Percentiles rank a stretch among this genome's conserved stretches.
Evolutionary conservation across 2,888 invertebrate genomes (phyloP).

Genomic region (Choristoneura rosaceana): DNA sequence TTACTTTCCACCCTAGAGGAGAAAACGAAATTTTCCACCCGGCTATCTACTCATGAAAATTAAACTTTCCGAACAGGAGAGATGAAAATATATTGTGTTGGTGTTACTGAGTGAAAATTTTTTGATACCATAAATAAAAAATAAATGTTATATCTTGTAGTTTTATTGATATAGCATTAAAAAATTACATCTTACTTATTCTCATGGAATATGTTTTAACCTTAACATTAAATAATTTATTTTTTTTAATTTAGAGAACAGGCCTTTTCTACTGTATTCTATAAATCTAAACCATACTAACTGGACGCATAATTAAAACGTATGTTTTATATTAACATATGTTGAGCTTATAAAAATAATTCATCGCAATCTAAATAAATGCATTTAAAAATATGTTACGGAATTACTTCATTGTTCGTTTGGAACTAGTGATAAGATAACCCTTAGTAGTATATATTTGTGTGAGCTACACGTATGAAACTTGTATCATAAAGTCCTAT

Average conservation of each 20-base stretch:
- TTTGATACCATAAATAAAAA: slow-evolving; percentile 46
- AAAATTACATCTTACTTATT: slow-evolving; percentile 70
- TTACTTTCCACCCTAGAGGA: too few relatives aligned
- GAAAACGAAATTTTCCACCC: too few relatives aligned
- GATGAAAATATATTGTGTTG: background rate
- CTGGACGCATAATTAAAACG: slow-evolving; percentile 77
- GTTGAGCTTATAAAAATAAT: slow-evolving; percentile 82
- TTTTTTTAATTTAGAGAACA: slow-evolving; percentile 73
- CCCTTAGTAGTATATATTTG: slow-evolving; percentile 66
- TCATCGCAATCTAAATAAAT: slow-evolving; percentile 81
- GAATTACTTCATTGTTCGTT: slow-evolving; percentile 62
- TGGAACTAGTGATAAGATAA: slow-evolving; percentile 61
- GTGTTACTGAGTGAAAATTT: background rate
- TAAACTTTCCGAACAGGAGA: too few relatives aligned
- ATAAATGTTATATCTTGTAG: slow-evolving; percentile 42
- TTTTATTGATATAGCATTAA: slow-evolving; percentile 73
- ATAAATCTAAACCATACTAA: slow-evolving; percentile 64
- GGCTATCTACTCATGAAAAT: too few relatives aligned
- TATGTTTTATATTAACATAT: slow-evolving; percentile 62
- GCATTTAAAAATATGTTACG: slow-evolving; percentile 76
- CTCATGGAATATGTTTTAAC: slow-evolving; percentile 62
- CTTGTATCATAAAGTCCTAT: slow-evolving; percentile 57
- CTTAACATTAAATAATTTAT: slow-evolving; percentile 79
- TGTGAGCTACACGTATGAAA: slow-evolving; percentile 48
- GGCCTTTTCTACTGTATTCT: slow-evolving; percentile 66